Conservation (phyloP, 2,113 vertebrate genomes). For the Oxygymnocypris stewartii region DNA sequence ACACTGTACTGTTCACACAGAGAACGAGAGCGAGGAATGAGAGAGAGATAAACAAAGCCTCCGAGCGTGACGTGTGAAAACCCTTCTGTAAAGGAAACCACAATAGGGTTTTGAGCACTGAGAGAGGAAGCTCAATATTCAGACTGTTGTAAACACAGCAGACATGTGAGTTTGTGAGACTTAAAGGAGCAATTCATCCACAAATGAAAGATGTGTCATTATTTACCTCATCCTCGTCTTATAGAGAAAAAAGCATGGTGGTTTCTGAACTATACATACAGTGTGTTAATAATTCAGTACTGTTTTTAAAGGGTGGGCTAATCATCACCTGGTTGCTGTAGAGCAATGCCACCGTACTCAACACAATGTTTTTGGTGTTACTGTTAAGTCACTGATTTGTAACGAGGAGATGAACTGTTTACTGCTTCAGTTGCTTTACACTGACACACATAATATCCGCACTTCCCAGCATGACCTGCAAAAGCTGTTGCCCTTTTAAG, state of each 20-base stretch:
- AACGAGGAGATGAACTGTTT: background rate
- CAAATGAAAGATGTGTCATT: background rate
- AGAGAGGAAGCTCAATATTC: conserved; percentile 9
- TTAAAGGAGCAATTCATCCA: background rate
- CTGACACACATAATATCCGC: too few relatives aligned
- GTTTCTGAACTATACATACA: background rate
- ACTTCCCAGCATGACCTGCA: background rate
- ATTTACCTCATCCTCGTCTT: background rate
- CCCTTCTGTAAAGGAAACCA: background rate
- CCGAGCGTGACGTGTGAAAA: background rate
- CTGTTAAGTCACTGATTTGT: background rate
- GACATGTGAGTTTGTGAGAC: background rate
- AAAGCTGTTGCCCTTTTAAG: conserved; percentile 58
- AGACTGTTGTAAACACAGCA: conserved; percentile 14
- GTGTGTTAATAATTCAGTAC: background rate
- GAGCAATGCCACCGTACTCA: background rate
- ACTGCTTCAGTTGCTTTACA: background rate
- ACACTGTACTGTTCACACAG: background rate
- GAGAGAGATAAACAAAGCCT: background rate
- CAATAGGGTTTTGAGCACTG: background rate
- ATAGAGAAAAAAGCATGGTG: background rate
- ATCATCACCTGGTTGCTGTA: background rate
- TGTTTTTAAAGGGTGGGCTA: background rate
- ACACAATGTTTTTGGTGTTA: background rate
- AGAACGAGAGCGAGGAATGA: background rate